Conservation (phyloP, 2,113 vertebrate species). For the Agapornis roseicollis region DNA sequence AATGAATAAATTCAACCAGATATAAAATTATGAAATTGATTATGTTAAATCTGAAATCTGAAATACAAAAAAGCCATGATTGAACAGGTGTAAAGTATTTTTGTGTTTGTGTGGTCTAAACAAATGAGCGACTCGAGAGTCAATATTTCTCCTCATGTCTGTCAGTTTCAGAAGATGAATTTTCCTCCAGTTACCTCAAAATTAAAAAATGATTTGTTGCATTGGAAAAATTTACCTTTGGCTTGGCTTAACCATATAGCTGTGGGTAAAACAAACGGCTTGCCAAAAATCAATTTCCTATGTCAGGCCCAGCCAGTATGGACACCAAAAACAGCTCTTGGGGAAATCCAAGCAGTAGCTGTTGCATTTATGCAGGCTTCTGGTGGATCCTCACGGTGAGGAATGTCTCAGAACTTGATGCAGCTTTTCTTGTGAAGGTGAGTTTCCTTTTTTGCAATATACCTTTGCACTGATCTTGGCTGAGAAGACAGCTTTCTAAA, state of each 20-base stretch:
- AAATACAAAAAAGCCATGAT: neutral
- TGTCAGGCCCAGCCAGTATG: neutral
- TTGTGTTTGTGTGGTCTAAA: conserved; percentile 36
- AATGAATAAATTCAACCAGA: neutral
- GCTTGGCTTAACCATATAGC: neutral
- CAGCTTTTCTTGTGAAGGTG: neutral
- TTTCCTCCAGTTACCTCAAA: conserved; percentile 39
- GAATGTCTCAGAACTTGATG: neutral
- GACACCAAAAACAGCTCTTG: conserved; percentile 8
- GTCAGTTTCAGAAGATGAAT: neutral
- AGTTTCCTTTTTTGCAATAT: neutral
- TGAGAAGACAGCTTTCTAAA: neutral
- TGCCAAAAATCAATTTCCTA: conserved; percentile 52
- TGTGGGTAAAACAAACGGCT: conserved; percentile 19
- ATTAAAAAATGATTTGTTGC: conserved; percentile 36
- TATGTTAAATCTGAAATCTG: neutral
- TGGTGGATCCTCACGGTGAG: neutral
- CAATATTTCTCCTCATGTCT: conserved; percentile 5
- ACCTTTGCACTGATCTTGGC: neutral
- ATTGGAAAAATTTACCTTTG: conserved; percentile 59
- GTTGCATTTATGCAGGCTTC: neutral
- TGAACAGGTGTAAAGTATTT: neutral
- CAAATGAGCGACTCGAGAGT: neutral
- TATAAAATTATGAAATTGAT: neutral
- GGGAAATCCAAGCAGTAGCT: conserved; percentile 4